Percentiles rank a stretch among this genome's conserved stretches.
Conservation (phyloP, 2,888 invertebrate species). For the Cryptocheilus praepositus region DNA sequence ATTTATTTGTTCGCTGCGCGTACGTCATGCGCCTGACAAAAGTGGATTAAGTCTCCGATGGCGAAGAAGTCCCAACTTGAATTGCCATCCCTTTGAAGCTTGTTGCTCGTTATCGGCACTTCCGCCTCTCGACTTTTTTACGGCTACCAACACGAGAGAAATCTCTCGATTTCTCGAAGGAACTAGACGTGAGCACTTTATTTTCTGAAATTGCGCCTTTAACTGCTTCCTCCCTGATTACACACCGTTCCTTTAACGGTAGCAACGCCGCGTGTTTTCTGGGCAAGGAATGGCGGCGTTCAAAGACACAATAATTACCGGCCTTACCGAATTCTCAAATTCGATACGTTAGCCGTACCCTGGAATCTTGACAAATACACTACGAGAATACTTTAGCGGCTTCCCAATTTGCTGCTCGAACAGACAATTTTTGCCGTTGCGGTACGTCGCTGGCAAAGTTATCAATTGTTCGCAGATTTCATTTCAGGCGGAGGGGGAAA, state of each 20-base stretch:
- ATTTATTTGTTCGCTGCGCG: too few species aligned
- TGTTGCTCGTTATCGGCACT: slow-evolving; percentile 13
- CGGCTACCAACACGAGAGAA: slow-evolving; percentile 20
- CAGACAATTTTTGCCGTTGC: too few species aligned
- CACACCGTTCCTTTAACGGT: slow-evolving; percentile 22
- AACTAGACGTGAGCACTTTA: slow-evolving; percentile 36
- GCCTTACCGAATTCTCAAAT: slow-evolving; percentile 2
- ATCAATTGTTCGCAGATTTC: too few species aligned
- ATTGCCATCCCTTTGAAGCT: slow-evolving; percentile 19
- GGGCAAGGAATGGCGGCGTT: slow-evolving; percentile 8
- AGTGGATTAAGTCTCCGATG: slow-evolving; percentile 35
- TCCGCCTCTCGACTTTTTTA: slow-evolving; percentile 24
- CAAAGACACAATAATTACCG: slow-evolving; percentile 8
- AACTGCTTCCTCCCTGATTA: slow-evolving; percentile 40
- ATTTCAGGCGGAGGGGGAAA: too few species aligned
- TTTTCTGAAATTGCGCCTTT: slow-evolving; percentile 40
- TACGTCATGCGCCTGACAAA: slow-evolving; percentile 8
- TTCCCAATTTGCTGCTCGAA: too few species aligned
- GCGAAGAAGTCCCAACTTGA: slow-evolving; percentile 17
- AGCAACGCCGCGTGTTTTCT: slow-evolving; percentile 25
- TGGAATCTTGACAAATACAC: not conserved
- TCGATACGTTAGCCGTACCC: too few species aligned
- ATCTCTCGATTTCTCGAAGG: slow-evolving; percentile 27
- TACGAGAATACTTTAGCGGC: too few species aligned
- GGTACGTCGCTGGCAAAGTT: too few species aligned